Base-by-base conservation (phyloP, 2,888 invertebrate genomes). In the Zelleria hepariella region DNA sequence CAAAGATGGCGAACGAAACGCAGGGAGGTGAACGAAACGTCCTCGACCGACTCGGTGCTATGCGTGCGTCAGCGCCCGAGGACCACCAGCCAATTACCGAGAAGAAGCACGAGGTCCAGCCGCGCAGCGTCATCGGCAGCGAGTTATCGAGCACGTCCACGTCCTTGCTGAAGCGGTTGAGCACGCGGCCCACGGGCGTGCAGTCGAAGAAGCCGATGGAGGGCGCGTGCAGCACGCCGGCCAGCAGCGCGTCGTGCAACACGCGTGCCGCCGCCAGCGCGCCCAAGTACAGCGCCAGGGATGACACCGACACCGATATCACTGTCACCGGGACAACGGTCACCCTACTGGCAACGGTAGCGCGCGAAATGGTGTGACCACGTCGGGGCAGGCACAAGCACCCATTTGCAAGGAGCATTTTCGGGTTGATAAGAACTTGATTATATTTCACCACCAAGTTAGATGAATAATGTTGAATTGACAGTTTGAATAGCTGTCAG, bases 141-240 rank as follows among this genome's bases (percentile, higher is more conserved):
- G 91, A 89, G 78, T 92, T 93, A 90, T 94, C 94, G 80, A 94
- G 82, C 71, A 91, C 89, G 78, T 94, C 93, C 67, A 94, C 84
- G 80, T 94, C 94, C 90, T 93, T 94, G 78, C 92, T 91, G 90
- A 94, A 94, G 67, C 94, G 91, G 90, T 94, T 94, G 82, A 95
- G 91, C 77, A 94, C 91, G 77, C 95, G 90, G 78, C 95, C 95
- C 65, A 93, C 89, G 63, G 95, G 95, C 71, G 94, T 95, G 68
- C 94, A 93, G 85, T 95, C 94, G 90, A 93, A 95, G 90, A 94
- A 95, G 75, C 92, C 91, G 74, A 91, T 89, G 81, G 91, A 84
- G 61, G 94, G 93, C 68, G 92, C 91, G 75, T 91, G 90, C 71
- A 95, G 82, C 73, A 94, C 91, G 74, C 92, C 91, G 67, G 74